These are phyloP conservation scores for Phalanger gymnotis DNA, from an alignment of 2,797 vertebrate genomes.

Conservation along the genomic window DNA sequence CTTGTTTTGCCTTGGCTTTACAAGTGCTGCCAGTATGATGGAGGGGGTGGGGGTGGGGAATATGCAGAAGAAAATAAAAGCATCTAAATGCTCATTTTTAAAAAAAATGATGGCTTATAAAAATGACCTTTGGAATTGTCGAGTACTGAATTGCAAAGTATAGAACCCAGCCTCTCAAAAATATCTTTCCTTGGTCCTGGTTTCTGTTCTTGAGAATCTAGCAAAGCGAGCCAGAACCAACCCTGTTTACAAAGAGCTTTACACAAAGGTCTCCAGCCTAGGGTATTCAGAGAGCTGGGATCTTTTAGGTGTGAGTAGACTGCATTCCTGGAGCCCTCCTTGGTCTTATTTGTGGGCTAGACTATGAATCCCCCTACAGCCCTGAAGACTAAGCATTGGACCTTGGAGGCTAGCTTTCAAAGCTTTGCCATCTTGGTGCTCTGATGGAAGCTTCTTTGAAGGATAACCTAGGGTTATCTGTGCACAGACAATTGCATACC, in stretches of 20 bases:
- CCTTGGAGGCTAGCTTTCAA: not conserved
- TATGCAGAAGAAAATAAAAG: not conserved
- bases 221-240: not conserved
- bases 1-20: not conserved
- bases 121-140: not conserved
- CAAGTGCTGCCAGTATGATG: not conserved
- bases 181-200: not conserved
- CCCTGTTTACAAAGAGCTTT: not conserved
- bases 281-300: not conserved
- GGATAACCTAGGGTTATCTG: not conserved
- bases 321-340: not conserved
- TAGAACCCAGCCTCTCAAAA: not conserved
- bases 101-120: not conserved
- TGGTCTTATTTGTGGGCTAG: not conserved
- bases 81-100: not conserved
- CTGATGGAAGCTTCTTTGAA: not conserved
- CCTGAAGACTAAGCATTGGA: not conserved
- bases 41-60: no score
- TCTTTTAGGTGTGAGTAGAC: not conserved
- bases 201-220: not conserved
- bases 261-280: not conserved
- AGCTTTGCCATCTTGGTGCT: not conserved
- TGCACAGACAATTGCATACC: not conserved
- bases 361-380: not conserved
- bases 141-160: not conserved